phyloP scores from a whole-genome alignment of 2,113 vertebrate genomes.

The Leuciscus idus region DNA sequence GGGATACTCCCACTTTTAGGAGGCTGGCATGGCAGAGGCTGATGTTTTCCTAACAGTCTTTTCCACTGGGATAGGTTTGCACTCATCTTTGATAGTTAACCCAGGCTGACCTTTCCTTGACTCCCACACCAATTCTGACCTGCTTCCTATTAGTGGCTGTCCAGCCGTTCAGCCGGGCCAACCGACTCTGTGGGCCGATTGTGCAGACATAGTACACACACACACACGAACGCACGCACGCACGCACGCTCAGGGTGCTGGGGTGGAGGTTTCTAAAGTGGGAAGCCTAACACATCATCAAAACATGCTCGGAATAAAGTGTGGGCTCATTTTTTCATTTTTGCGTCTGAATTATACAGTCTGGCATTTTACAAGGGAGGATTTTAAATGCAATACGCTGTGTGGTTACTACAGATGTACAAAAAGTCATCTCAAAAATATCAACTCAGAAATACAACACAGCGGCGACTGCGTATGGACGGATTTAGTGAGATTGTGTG shows the following conservation, averaged over 20 bases:
- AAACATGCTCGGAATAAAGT: constrained; percentile 38
- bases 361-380: constrained; percentile 24
- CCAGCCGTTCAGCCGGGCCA: constrained; percentile 55
- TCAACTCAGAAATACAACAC: constrained; percentile 15
- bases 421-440: constrained; percentile 27
- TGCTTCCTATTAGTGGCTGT: constrained; percentile 80
- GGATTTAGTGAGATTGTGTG: constrained; percentile 4
- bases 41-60: constrained; percentile 76
- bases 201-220: constrained; percentile 45
- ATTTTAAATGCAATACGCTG: constrained; percentile 3
- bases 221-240: background rate
- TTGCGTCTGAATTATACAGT: constrained; percentile 17
- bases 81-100: constrained; percentile 84
- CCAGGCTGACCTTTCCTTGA: constrained; percentile 73
- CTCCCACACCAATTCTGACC: constrained; percentile 73
- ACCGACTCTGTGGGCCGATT: constrained; percentile 59
- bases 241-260: constrained; percentile 13
- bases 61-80: constrained; percentile 82
- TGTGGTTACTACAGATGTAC: constrained; percentile 16
- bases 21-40: constrained; percentile 72
- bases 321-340: constrained; percentile 32
- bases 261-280: constrained; percentile 33
- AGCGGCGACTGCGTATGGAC: background rate
- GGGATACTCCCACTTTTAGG: constrained; percentile 76
- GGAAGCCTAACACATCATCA: constrained; percentile 49